phyloP scores from a whole-genome alignment of 2,113 vertebrate species.

The Embiotoca jacksoni region DNA sequence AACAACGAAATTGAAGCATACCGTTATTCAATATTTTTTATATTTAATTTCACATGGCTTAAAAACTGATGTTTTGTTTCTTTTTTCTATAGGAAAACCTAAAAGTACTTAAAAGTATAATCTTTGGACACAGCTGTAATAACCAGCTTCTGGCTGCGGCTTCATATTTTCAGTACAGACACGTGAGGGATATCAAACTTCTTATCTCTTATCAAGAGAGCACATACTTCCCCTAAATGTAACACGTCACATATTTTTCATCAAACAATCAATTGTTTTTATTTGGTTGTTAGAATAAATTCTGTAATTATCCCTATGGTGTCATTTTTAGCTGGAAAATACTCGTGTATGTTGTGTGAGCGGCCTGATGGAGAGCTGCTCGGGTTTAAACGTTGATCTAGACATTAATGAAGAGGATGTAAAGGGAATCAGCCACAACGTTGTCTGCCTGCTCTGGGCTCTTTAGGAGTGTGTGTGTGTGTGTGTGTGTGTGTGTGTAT shows the following conservation, averaged over 20 bases:
- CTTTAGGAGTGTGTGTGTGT: constrained; percentile 2
- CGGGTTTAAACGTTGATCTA: constrained; percentile 13
- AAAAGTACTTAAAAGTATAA: too few species aligned
- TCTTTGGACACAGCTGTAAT: neutral
- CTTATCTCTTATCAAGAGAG: neutral
- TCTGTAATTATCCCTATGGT: neutral
- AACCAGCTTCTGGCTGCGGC: neutral
- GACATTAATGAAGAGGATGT: constrained; percentile 35
- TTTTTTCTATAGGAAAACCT: too few species aligned
- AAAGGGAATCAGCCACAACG: constrained; percentile 29
- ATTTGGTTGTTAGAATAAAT: neutral
- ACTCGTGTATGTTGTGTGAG: neutral
- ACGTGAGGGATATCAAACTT: neutral
- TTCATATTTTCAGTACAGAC: neutral
- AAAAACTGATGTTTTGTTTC: too few species aligned
- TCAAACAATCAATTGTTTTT: neutral
- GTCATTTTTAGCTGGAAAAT: neutral
- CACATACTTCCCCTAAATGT: neutral
- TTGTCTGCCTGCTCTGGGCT: constrained; percentile 7
- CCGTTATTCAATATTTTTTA: too few species aligned
- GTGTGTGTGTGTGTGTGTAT: constrained; percentile 25
- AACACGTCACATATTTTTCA: neutral
- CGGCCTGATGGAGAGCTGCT: neutral
- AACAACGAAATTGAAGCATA: too few species aligned
- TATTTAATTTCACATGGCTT: too few species aligned